Evolutionary conservation across 2,113 vertebrate species (phyloP).

Genomic region (Platysteira castanea): DNA sequence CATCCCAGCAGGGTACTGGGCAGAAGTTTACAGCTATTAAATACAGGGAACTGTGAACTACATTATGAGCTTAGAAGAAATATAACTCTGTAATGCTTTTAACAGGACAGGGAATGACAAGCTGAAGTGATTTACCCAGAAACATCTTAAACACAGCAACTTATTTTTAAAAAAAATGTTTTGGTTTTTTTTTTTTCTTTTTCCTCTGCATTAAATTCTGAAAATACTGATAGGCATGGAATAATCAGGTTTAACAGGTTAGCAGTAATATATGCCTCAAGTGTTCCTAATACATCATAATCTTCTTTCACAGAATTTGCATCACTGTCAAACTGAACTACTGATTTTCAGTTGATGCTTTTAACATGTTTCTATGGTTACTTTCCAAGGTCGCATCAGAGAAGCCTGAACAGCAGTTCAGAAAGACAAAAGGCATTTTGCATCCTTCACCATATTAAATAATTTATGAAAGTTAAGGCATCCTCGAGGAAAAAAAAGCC

Average conservation of each 20-base stretch:
- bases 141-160: constrained; percentile 1
- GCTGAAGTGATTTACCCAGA: constrained; percentile 22
- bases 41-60: constrained; percentile 9
- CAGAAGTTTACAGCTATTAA: constrained; percentile 58
- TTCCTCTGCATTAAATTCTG: background rate
- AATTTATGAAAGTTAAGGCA: constrained; percentile 65
- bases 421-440: constrained; percentile 69
- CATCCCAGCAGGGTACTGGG: constrained; percentile 10
- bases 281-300: constrained; percentile 49
- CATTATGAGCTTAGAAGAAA: constrained; percentile 20
- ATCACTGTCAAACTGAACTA: constrained; percentile 62
- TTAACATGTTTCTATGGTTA: constrained; percentile 82
- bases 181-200: background rate
- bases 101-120: background rate
- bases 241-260: constrained; percentile 55
- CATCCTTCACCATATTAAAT: constrained; percentile 51
- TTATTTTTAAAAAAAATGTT: background rate
- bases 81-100: constrained; percentile 24
- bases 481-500: background rate
- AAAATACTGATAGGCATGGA: background rate
- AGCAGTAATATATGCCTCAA: constrained; percentile 40
- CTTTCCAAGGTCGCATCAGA: constrained; percentile 73
- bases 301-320: constrained; percentile 56
- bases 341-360: constrained; percentile 47
- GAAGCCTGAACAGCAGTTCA: constrained; percentile 43